A percentile compares a stretch with the other conserved stretches of the same genome.
Evolutionary conservation across 1,140 invertebrate species (phyloP).

Genomic region (Drosophila tsacasi): DNA sequence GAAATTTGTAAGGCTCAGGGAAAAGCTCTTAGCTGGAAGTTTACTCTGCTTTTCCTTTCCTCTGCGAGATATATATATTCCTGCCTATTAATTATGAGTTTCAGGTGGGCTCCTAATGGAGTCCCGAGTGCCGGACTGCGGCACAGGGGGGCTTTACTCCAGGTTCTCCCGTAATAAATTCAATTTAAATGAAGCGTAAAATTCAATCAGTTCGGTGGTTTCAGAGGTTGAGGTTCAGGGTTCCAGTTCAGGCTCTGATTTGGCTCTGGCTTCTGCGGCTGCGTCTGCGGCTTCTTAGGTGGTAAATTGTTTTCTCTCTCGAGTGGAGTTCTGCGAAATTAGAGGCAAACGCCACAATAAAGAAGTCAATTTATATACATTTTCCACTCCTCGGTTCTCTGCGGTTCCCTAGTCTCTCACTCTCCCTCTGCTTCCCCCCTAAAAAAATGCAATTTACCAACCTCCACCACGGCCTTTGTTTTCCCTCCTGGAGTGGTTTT

Average conservation of each 20-base stretch:
- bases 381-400: slow-evolving; percentile 61
- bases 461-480: slow-evolving; percentile 52
- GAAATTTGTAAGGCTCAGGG: slow-evolving; percentile 73
- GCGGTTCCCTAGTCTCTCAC: slow-evolving; percentile 41
- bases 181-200: slow-evolving; percentile 84
- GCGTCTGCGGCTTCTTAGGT: slow-evolving; percentile 75
- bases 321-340: slow-evolving; percentile 72
- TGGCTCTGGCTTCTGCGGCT: slow-evolving; percentile 55
- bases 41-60: background rate
- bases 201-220: slow-evolving; percentile 78
- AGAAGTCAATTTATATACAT: slow-evolving; percentile 83
- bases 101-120: slow-evolving; percentile 47
- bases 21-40: slow-evolving; percentile 62
- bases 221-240: slow-evolving; percentile 24
- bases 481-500: slow-evolving; percentile 64
- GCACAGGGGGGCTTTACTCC: slow-evolving; percentile 2
- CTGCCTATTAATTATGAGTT: slow-evolving; percentile 80
- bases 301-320: slow-evolving; percentile 68
- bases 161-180: slow-evolving; percentile 65
- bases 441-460: slow-evolving; percentile 68
- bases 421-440: background rate
- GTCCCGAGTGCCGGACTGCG: slow-evolving; percentile 30
- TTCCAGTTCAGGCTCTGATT: slow-evolving; percentile 18
- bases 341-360: slow-evolving; percentile 74
- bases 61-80: slow-evolving; percentile 61